phyloP scores from a whole-genome alignment of 2,888 invertebrate genomes.

The Yponomeuta plumbellus region DNA sequence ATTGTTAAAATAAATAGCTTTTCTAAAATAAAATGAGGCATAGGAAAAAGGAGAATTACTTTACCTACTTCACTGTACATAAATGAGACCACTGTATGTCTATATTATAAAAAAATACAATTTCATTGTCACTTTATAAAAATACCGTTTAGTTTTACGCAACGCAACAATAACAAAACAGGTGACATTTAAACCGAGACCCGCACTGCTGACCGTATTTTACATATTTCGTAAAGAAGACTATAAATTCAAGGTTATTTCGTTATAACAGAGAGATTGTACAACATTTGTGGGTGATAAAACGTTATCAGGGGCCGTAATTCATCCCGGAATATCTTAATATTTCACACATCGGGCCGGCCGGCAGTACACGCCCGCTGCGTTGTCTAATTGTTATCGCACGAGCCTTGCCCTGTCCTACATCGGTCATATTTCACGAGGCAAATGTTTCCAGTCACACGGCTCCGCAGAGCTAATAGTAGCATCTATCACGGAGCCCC shows the following conservation, averaged over 20 bases:
- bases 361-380: background rate
- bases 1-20: no score
- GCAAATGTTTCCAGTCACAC: background rate
- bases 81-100: no score
- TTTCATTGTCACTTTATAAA: background rate
- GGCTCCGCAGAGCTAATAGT: background rate
- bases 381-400: conserved; percentile 14
- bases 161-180: background rate
- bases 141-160: background rate
- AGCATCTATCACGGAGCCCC: background rate
- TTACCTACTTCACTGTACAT: no score
- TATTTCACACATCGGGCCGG: conserved; percentile 44
- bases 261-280: conserved; percentile 66
- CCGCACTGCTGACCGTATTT: conserved; percentile 45
- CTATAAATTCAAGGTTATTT: conserved; percentile 69
- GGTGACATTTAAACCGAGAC: background rate
- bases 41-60: no score
- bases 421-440: background rate
- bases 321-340: conserved; percentile 50
- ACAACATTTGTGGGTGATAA: conserved; percentile 62
- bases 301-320: conserved; percentile 57
- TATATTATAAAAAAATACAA: no score
- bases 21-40: no score
- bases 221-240: conserved; percentile 61
- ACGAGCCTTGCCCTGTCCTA: background rate